phyloP scores from a whole-genome alignment of 2,797 vertebrate genomes.

The Bryconaethiops microstoma region DNA sequence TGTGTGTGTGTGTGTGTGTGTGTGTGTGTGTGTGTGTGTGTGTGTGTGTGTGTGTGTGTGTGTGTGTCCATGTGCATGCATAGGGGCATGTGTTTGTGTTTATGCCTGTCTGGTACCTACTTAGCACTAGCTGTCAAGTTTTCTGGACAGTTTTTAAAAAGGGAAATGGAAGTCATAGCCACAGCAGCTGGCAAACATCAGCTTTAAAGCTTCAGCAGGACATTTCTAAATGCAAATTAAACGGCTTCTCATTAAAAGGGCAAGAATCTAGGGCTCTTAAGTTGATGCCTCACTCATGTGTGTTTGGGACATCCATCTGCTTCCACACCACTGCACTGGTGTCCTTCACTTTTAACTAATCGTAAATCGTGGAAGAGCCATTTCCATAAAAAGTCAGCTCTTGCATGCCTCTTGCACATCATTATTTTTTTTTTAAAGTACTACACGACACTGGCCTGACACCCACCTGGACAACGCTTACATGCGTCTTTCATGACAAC shows the following conservation, averaged over 20 bases:
- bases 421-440: too few species aligned
- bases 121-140: background rate
- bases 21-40: background rate
- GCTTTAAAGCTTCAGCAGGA: background rate
- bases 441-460: too few species aligned
- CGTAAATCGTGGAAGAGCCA: background rate
- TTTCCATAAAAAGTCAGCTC: background rate
- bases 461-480: too few species aligned
- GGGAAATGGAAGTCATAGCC: background rate
- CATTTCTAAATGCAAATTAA: background rate
- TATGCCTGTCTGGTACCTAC: background rate
- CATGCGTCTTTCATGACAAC: too few species aligned
- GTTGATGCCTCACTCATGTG: background rate
- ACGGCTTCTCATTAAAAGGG: background rate
- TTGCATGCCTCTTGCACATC: background rate
- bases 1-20: too few species aligned
- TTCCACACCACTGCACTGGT: background rate
- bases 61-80: background rate
- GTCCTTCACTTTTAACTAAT: background rate
- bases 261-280: slow-evolving; percentile 3
- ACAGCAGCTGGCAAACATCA: slow-evolving; percentile 13
- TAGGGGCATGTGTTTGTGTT: background rate
- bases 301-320: background rate
- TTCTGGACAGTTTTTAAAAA: background rate
- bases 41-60: background rate